Conservation (phyloP, 2,797 vertebrate species). For the Notolabrus celidotus region DNA sequence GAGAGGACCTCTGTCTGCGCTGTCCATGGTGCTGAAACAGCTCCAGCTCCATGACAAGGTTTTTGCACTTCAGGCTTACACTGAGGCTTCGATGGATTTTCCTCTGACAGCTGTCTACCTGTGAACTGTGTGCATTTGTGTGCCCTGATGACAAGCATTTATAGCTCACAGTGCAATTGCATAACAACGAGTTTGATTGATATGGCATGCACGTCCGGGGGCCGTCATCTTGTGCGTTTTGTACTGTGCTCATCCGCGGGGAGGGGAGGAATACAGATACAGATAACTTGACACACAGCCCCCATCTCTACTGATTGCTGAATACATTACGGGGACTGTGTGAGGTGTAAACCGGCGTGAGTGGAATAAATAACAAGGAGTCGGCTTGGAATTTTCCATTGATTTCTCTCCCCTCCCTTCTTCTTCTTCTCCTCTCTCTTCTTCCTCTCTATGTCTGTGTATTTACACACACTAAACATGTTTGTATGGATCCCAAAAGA, state of each 20-base stretch:
- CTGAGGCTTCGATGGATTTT: constrained; percentile 22
- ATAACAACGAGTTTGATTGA: constrained; percentile 57
- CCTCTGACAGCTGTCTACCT: constrained; percentile 21
- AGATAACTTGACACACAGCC: constrained; percentile 57
- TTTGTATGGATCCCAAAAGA: constrained; percentile 1
- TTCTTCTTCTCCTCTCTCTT: neutral
- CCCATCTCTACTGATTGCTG: constrained; percentile 65
- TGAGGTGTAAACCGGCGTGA: constrained; percentile 73
- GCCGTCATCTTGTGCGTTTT: constrained; percentile 59
- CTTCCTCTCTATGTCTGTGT: constrained; percentile 2
- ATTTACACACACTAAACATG: constrained; percentile 12
- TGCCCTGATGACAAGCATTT: neutral
- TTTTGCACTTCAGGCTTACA: neutral
- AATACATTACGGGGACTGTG: constrained; percentile 69
- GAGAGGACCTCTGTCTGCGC: constrained; percentile 25
- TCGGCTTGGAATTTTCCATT: constrained; percentile 77
- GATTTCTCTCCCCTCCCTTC: constrained; percentile 11
- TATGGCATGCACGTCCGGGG: constrained; percentile 65
- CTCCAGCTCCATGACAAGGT: neutral
- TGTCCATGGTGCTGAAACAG: constrained; percentile 72
- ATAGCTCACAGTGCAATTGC: constrained; percentile 27
- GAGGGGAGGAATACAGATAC: constrained; percentile 31
- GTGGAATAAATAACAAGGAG: constrained; percentile 74
- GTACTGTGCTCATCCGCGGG: constrained; percentile 33
- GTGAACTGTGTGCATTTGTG: neutral